Evolutionary conservation across 2,888 invertebrate species (phyloP).

Genomic region (Nomada goodeniana): DNA sequence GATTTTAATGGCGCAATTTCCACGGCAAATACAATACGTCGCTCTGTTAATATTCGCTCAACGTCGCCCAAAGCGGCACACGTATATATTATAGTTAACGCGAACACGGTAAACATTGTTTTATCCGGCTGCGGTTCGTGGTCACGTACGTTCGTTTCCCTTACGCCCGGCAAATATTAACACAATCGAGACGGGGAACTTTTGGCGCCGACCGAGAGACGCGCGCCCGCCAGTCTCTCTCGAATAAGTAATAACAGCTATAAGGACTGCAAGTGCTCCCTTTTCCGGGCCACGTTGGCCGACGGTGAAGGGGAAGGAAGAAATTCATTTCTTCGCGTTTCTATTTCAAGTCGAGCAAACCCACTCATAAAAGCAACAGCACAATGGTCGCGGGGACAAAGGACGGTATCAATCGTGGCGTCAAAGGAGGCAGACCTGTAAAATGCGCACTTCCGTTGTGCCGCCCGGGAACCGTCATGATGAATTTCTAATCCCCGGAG

Average conservation of each 20-base stretch:
- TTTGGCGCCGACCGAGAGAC: not conserved
- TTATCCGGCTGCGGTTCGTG: not conserved
- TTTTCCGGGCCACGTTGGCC: not conserved
- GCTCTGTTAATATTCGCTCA: not conserved
- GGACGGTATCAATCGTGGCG: slow-evolving; percentile 53
- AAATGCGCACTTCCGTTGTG: slow-evolving; percentile 18
- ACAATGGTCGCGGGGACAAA: slow-evolving; percentile 53
- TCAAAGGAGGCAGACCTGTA: slow-evolving; percentile 50
- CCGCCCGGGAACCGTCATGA: slow-evolving; percentile 28
- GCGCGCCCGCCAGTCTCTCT: not conserved
- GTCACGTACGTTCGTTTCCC: not conserved
- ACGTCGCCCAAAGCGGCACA: slow-evolving; percentile 9
- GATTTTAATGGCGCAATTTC: slow-evolving; percentile 26
- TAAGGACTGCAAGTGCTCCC: not conserved
- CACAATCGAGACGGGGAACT: slow-evolving; percentile 2
- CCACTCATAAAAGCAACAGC: slow-evolving; percentile 21
- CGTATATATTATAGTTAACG: slow-evolving; percentile 7
- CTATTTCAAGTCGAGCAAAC: slow-evolving; percentile 41
- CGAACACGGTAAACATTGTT: slow-evolving; percentile 36
- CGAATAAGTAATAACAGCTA: slow-evolving; percentile 5
- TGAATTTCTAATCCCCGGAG: slow-evolving; percentile 51
- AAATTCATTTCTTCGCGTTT: slow-evolving; percentile 55
- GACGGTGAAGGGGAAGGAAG: slow-evolving; percentile 15
- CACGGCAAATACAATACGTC: slow-evolving; percentile 5
- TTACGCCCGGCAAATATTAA: slow-evolving; percentile 27